Evolutionary conservation across 2,113 vertebrate species (phyloP).

Genomic region (Coregonus clupeaformis): DNA sequence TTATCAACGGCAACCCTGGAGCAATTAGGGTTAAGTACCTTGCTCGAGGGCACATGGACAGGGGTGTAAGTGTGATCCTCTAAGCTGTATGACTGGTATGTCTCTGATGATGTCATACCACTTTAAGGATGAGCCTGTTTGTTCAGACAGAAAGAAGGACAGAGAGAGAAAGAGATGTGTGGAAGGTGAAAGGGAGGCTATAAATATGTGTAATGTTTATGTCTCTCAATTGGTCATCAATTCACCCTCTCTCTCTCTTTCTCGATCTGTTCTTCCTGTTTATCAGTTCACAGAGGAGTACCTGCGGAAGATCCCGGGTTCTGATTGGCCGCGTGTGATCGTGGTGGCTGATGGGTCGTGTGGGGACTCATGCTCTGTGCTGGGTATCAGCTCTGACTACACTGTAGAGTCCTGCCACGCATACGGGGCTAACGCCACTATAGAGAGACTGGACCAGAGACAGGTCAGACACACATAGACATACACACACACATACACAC

Average conservation of each 20-base stretch:
- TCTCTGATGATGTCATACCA: background rate
- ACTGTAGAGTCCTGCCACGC: constrained; percentile 74
- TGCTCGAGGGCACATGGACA: no score
- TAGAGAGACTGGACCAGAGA: constrained; percentile 75
- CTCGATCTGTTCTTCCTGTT: constrained; percentile 2
- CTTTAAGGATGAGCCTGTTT: background rate
- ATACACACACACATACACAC: background rate
- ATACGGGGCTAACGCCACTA: constrained; percentile 70
- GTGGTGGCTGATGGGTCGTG: constrained; percentile 73
- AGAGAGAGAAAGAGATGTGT: no score
- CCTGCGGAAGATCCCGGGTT: constrained; percentile 62
- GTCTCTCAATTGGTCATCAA: no score
- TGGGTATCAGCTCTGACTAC: constrained; percentile 75
- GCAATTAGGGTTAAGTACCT: no score
- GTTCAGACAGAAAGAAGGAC: no score
- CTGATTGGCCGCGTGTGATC: constrained; percentile 66
- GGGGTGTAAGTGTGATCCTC: no score
- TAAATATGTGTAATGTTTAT: no score
- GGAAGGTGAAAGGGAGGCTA: no score
- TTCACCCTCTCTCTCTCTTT: background rate
- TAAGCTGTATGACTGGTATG: background rate
- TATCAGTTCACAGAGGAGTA: constrained; percentile 71
- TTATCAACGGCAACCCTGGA: no score
- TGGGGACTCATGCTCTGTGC: constrained; percentile 74
- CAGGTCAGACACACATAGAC: constrained; percentile 52